phyloP scores from a whole-genome alignment of 35 echinoderm and acorn worm genomes.

The Lytechinus pictus region DNA sequence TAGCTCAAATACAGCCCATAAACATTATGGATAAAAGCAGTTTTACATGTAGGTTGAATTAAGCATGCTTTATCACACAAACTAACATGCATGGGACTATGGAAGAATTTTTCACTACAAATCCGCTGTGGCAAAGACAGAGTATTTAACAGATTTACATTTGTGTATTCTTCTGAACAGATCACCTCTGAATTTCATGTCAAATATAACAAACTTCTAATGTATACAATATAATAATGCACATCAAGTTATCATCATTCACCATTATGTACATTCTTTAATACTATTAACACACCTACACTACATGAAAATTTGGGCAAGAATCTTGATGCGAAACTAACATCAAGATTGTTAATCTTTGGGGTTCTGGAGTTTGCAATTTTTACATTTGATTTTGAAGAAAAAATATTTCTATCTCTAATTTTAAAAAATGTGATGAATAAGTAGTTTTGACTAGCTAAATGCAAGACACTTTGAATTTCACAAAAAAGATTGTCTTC shows the following conservation, averaged over 20 bases:
- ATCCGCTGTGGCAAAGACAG: not conserved
- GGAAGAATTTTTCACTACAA: too few relatives aligned
- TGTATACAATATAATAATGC: conserved; percentile 7
- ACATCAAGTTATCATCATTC: not conserved
- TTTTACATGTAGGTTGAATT: too few relatives aligned
- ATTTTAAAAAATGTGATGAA: not conserved
- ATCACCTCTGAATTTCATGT: not conserved
- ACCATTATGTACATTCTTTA: not conserved
- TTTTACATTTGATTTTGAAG: not conserved
- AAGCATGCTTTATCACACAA: too few relatives aligned
- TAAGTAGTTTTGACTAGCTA: not conserved
- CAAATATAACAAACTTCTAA: not conserved
- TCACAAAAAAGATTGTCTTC: not conserved
- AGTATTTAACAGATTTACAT: not conserved
- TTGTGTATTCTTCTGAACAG: not conserved
- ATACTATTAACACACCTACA: not conserved
- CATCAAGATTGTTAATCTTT: not conserved
- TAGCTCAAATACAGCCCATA: too few relatives aligned
- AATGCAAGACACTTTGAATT: not conserved
- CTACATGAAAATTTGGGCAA: not conserved
- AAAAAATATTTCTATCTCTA: too few relatives aligned
- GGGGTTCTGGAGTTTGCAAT: not conserved
- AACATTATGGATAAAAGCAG: too few relatives aligned
- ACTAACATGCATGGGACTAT: too few relatives aligned
- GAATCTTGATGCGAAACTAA: not conserved